Percentiles rank a stretch among this genome's conserved stretches.
Evolutionary conservation across 2,113 vertebrate species (phyloP).

Genomic region (Blennius ocellaris): DNA sequence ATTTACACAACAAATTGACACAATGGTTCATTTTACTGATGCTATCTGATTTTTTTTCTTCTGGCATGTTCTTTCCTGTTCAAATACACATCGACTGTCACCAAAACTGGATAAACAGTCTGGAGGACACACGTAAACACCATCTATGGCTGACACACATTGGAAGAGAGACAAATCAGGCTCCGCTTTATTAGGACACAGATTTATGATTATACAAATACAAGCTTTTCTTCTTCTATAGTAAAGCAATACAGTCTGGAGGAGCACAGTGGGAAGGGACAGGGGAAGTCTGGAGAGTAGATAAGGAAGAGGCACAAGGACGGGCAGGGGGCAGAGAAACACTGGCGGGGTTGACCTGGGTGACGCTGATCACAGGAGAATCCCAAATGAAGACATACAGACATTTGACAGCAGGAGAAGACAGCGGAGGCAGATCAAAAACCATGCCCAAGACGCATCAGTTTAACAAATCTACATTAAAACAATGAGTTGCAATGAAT

Average conservation of each 20-base stretch:
- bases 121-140: slow-evolving; percentile 4
- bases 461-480: slow-evolving; percentile 1
- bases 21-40: slow-evolving; percentile 41
- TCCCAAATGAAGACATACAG: slow-evolving; percentile 43
- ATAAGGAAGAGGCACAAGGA: slow-evolving; percentile 71
- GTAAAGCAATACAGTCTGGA: slow-evolving; percentile 15
- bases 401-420: slow-evolving; percentile 20
- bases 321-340: slow-evolving; percentile 28
- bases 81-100: slow-evolving; percentile 36
- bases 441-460: slow-evolving; percentile 1
- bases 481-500: slow-evolving; percentile 30
- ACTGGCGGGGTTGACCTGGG: slow-evolving; percentile 10
- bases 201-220: neutral
- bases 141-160: slow-evolving; percentile 9
- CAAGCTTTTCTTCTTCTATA: slow-evolving; percentile 26
- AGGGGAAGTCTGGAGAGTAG: slow-evolving; percentile 72
- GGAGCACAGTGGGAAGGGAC: slow-evolving; percentile 42
- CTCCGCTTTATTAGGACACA: too few relatives aligned
- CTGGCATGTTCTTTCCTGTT: slow-evolving; percentile 50
- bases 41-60: slow-evolving; percentile 51
- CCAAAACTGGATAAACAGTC: slow-evolving; percentile 60
- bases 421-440: neutral
- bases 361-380: slow-evolving; percentile 53
- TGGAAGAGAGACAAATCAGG: too few relatives aligned
- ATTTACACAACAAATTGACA: slow-evolving; percentile 25